phyloP scores from a whole-genome alignment of 2,888 invertebrate species.

The Pimpla rufipes region DNA sequence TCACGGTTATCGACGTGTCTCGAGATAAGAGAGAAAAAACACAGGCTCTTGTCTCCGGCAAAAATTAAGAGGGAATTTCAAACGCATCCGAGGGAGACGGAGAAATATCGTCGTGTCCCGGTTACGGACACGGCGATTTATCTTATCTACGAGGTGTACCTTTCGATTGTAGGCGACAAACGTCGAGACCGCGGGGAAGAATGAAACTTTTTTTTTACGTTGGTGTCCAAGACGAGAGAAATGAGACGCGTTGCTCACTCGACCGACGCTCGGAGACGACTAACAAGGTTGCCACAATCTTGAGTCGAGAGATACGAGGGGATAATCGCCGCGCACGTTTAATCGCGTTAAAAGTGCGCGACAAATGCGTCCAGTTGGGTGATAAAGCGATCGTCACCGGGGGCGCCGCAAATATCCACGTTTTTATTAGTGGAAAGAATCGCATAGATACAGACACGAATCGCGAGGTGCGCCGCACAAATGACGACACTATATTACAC shows the following conservation, averaged over 20 bases:
- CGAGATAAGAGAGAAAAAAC: neutral
- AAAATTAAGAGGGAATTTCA: slow-evolving; percentile 21
- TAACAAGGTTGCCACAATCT: slow-evolving; percentile 36
- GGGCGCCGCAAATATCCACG: slow-evolving; percentile 1
- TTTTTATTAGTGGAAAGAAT: neutral
- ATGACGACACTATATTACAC: slow-evolving; percentile 25
- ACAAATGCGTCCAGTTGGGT: neutral
- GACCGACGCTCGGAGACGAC: slow-evolving; percentile 40
- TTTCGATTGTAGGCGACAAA: slow-evolving; percentile 26
- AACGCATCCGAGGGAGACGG: slow-evolving; percentile 1
- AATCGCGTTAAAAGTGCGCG: slow-evolving; percentile 14
- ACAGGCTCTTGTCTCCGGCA: neutral
- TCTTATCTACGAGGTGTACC: slow-evolving; percentile 41
- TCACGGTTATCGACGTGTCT: neutral
- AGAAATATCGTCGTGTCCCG: slow-evolving; percentile 37
- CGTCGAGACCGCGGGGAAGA: neutral
- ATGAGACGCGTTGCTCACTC: slow-evolving; percentile 25
- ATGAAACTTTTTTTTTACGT: neutral
- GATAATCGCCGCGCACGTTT: slow-evolving; percentile 26
- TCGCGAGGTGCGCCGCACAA: neutral
- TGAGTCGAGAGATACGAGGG: slow-evolving; percentile 14
- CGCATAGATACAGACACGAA: neutral
- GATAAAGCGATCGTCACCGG: slow-evolving; percentile 5
- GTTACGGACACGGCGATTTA: slow-evolving; percentile 17
- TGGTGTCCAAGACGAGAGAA: neutral